phyloP scores from a whole-genome alignment of 1,140 invertebrate species.

The Tetraneura akinire region DNA sequence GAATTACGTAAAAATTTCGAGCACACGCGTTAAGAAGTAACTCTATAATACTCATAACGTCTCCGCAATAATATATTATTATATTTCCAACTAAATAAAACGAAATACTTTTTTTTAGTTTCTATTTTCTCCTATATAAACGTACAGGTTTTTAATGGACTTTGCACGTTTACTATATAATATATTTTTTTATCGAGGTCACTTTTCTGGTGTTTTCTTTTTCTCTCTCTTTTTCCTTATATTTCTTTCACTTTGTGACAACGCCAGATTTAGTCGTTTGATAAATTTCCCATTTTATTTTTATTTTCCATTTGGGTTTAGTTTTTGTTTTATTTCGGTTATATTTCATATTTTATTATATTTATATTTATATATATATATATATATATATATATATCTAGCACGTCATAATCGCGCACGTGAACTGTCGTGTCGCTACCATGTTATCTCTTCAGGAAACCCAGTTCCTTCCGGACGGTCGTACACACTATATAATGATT shows the following conservation, averaged over 20 bases:
- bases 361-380: neutral
- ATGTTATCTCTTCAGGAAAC: constrained; percentile 49
- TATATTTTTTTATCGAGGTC: constrained; percentile 1
- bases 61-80: neutral
- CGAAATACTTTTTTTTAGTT: too few relatives aligned
- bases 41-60: too few relatives aligned
- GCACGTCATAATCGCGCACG: constrained; percentile 48
- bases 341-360: neutral
- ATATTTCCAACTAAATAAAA: neutral
- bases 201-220: neutral
- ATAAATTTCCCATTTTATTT: constrained; percentile 42
- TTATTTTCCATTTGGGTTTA: neutral
- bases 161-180: neutral
- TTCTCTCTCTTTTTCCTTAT: neutral
- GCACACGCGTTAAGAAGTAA: neutral
- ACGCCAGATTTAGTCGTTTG: constrained; percentile 26
- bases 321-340: constrained; percentile 34
- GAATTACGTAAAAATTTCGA: too few relatives aligned
- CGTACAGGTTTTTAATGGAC: neutral
- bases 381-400: neutral
- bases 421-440: constrained; percentile 42
- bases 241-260: constrained; percentile 22
- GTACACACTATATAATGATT: constrained; percentile 37
- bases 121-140: neutral
- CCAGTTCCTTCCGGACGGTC: constrained; percentile 45